phyloP scores from a whole-genome alignment of 2,113 vertebrate species.

The Bombycilla garrulus region DNA sequence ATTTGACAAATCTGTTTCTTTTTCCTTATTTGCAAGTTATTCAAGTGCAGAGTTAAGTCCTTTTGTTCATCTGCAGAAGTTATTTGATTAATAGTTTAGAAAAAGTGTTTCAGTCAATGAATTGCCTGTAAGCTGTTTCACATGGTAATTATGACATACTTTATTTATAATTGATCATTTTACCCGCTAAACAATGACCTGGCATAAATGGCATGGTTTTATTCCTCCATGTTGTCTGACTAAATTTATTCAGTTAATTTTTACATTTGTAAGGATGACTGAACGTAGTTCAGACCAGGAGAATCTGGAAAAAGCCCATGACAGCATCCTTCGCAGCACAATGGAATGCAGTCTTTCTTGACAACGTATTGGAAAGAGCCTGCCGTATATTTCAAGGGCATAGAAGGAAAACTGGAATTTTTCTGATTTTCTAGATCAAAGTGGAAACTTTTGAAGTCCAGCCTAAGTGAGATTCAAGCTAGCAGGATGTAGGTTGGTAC shows the following conservation, averaged over 20 bases:
- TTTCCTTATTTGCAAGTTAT: conserved; percentile 58
- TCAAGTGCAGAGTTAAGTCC: conserved; percentile 9
- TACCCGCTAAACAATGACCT: background rate
- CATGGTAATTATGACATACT: background rate
- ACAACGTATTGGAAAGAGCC: background rate
- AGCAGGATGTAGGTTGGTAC: background rate
- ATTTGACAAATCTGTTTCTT: conserved; percentile 65
- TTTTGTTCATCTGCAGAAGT: conserved; percentile 32
- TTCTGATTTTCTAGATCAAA: background rate
- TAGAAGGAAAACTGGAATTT: background rate
- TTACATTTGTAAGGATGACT: background rate
- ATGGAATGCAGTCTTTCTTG: background rate
- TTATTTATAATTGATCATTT: background rate
- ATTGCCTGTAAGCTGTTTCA: background rate
- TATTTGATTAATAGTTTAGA: conserved; percentile 34
- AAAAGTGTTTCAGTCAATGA: background rate
- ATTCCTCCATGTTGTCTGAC: background rate
- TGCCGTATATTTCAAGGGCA: background rate
- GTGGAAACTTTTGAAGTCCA: background rate
- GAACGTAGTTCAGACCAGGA: background rate
- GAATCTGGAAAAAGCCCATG: background rate
- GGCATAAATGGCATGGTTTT: background rate
- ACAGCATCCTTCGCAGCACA: background rate
- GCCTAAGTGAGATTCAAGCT: background rate
- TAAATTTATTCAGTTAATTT: background rate